Conservation (phyloP, 2,797 vertebrate genomes). For the Tapirus indicus region DNA sequence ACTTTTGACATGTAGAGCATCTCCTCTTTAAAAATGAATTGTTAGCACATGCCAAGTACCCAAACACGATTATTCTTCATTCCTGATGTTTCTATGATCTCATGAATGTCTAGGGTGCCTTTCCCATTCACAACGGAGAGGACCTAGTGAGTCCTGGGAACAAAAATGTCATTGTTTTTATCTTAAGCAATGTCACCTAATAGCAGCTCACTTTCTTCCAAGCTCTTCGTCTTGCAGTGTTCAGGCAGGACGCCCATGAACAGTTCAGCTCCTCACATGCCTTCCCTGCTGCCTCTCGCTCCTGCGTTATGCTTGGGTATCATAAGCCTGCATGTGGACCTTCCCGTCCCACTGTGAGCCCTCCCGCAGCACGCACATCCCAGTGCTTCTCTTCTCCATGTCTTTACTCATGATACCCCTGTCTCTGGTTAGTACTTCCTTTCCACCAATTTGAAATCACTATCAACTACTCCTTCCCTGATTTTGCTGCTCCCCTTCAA, state of each 20-base stretch:
- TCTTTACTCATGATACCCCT: neutral
- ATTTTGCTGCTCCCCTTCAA: neutral
- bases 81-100: neutral
- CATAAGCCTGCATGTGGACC: no score
- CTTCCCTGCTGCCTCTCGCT: neutral
- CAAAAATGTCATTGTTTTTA: neutral
- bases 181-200: neutral
- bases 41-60: neutral
- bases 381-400: rapidly evolving
- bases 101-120: neutral
- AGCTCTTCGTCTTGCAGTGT: neutral
- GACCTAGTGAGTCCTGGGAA: neutral
- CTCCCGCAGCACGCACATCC: rapidly evolving
- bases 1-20: neutral
- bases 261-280: neutral
- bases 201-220: neutral
- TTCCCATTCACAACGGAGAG: neutral
- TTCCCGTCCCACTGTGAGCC: rapidly evolving
- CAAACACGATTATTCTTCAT: neutral
- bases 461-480: neutral
- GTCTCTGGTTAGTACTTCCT: neutral
- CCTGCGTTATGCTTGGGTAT: rapidly evolving
- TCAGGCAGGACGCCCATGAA: neutral
- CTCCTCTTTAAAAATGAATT: neutral
- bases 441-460: neutral